A percentile compares a stretch with the other conserved stretches of the same genome.
Conservation (phyloP, 2,797 vertebrate genomes). For the Pagetopsis macropterus region DNA sequence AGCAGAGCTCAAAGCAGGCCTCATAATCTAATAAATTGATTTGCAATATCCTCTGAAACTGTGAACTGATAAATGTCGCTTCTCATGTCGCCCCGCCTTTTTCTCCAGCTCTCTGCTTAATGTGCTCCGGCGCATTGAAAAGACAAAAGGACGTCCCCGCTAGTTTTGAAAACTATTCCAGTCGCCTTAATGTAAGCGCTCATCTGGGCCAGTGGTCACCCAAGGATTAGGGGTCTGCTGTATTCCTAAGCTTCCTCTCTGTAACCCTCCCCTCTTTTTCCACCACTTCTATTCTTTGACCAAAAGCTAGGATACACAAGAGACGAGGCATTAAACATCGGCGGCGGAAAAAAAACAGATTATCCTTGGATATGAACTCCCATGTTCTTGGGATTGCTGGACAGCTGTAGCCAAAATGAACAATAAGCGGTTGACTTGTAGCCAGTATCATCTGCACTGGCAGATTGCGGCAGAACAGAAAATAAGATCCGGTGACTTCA, state of each 20-base stretch:
- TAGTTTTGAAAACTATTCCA: conserved; percentile 72
- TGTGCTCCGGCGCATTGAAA: conserved; percentile 57
- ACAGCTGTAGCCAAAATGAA: conserved; percentile 73
- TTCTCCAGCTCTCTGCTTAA: conserved; percentile 66
- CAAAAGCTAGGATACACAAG: conserved; percentile 78
- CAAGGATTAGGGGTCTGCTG: conserved; percentile 77
- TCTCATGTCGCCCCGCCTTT: conserved; percentile 73
- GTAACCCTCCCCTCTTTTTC: conserved; percentile 51
- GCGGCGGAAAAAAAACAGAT: conserved; percentile 75
- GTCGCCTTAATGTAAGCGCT: conserved; percentile 69
- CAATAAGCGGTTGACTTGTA: conserved; percentile 71
- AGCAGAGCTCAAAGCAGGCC: conserved; percentile 82
- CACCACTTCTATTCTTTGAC: conserved; percentile 73
- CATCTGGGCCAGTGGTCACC: conserved; percentile 73
- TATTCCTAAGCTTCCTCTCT: conserved; percentile 61
- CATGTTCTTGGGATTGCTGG: conserved; percentile 76
- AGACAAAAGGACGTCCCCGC: conserved; percentile 68
- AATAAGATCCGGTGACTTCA: conserved; percentile 67
- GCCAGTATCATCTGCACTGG: conserved; percentile 63
- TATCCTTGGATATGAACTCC: conserved; percentile 82
- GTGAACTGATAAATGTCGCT: conserved; percentile 84
- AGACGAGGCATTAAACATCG: conserved; percentile 81
- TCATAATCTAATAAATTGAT: conserved; percentile 90
- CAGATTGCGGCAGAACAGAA: conserved; percentile 74
- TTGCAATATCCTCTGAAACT: conserved; percentile 85